A percentile compares a stretch with the other conserved stretches of the same genome.
These are phyloP conservation scores for Brachypodius melanocephalos DNA, from an alignment of 2,113 vertebrate genomes.

Conservation along the genomic window DNA sequence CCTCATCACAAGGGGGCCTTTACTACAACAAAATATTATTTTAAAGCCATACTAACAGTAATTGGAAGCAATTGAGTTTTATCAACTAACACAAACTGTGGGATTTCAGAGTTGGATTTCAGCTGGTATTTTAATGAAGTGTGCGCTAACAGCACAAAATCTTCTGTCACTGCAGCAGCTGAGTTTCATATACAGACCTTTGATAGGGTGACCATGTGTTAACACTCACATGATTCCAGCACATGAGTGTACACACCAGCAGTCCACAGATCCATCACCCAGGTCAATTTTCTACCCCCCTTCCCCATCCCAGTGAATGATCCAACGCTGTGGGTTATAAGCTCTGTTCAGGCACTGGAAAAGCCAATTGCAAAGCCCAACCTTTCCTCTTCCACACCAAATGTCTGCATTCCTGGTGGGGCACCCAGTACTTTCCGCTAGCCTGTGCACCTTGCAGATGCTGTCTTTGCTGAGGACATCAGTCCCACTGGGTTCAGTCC, in stretches of 20 bases:
- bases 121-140: conserved; percentile 96
- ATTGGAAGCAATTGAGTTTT: conserved; percentile 83
- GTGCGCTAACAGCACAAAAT: conserved; percentile 76
- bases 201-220: conserved; percentile 79
- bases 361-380: background rate
- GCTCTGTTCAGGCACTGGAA: background rate
- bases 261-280: conserved; percentile 59
- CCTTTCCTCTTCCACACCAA: background rate
- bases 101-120: conserved; percentile 80
- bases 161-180: conserved; percentile 76
- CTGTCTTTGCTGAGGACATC: background rate
- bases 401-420: fast-evolving
- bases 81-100: conserved; percentile 92
- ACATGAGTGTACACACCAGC: conserved; percentile 47
- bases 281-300: conserved; percentile 18
- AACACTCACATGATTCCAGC: conserved; percentile 75
- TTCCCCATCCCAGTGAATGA: background rate
- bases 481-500: background rate
- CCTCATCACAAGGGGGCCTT: conserved; percentile 76
- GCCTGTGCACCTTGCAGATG: background rate
- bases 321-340: background rate
- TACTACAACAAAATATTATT: conserved; percentile 90
- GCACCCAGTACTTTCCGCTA: background rate
- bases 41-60: conserved; percentile 76
- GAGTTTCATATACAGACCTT: conserved; percentile 80